Percentiles rank a stretch among this genome's conserved stretches.
Evolutionary conservation across 2,888 invertebrate species (phyloP).

Genomic region (Mactromeris polynyma): DNA sequence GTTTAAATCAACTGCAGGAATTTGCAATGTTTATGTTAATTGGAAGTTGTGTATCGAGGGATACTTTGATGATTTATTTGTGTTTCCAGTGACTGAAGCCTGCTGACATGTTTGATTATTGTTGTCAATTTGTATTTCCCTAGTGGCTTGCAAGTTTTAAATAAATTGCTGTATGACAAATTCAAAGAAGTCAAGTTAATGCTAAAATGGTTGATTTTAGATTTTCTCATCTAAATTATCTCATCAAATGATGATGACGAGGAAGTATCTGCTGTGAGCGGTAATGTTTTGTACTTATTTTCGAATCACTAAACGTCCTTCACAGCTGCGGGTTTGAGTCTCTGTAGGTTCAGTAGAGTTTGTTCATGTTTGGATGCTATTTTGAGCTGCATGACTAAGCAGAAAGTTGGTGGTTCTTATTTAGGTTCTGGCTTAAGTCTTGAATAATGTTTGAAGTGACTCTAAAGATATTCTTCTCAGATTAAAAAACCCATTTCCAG

Average conservation of each 20-base stretch:
- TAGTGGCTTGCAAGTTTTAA: background rate
- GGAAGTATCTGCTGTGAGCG: background rate
- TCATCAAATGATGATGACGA: background rate
- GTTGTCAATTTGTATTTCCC: conserved; percentile 7
- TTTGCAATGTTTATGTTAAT: background rate
- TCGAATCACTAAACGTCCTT: background rate
- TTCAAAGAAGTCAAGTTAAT: background rate
- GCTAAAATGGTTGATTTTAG: background rate
- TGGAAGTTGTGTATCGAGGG: background rate
- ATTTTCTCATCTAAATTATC: background rate
- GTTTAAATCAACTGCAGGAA: background rate
- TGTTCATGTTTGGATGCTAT: too few species aligned
- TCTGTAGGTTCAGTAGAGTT: too few species aligned
- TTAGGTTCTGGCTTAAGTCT: too few species aligned
- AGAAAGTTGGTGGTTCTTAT: too few species aligned
- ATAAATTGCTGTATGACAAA: background rate
- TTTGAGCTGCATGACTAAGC: too few species aligned
- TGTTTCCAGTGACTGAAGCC: background rate
- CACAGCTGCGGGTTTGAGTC: background rate
- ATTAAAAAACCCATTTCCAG: too few species aligned
- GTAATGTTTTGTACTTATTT: background rate
- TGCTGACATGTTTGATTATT: background rate
- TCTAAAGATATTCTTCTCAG: too few species aligned
- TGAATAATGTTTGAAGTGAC: too few species aligned
- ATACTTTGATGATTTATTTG: background rate